Conservation (phyloP, 2,888 invertebrate species). For the Leptopilina myrica region DNA sequence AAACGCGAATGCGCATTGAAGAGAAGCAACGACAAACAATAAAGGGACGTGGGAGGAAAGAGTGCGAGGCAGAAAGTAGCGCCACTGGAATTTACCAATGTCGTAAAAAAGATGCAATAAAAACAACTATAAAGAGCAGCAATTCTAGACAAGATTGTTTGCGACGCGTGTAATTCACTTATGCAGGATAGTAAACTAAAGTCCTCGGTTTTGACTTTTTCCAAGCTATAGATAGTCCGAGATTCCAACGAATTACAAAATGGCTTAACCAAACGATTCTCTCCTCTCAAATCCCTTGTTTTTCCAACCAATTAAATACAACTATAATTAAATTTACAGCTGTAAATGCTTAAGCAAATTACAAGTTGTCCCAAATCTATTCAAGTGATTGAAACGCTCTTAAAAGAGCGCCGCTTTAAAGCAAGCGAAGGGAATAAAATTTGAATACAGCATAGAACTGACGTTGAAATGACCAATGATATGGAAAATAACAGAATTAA, state of each 20-base stretch:
- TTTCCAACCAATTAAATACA: conserved; percentile 7
- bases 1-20: conserved; percentile 53
- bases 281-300: neutral
- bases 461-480: too few species aligned
- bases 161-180: conserved; percentile 57
- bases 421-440: neutral
- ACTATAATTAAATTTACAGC: neutral
- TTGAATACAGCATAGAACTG: neutral
- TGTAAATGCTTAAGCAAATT: neutral
- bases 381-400: neutral
- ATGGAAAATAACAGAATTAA: too few species aligned
- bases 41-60: conserved; percentile 47
- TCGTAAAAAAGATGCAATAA: conserved; percentile 58
- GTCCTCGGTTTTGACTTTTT: conserved; percentile 2
- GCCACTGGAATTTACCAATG: conserved; percentile 56
- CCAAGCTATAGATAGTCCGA: neutral
- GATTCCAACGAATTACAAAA: neutral
- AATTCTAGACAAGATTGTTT: conserved; percentile 54
- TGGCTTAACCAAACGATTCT: neutral
- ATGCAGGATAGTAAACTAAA: conserved; percentile 49
- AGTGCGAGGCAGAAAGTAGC: conserved; percentile 40
- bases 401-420: neutral
- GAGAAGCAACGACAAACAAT: conserved; percentile 49
- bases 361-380: conserved; percentile 1
- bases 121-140: conserved; percentile 57